Percentiles rank a stretch among this genome's conserved stretches.
phyloP scores from a whole-genome alignment of 2,888 invertebrate species.

The Agriopis aurantiaria region DNA sequence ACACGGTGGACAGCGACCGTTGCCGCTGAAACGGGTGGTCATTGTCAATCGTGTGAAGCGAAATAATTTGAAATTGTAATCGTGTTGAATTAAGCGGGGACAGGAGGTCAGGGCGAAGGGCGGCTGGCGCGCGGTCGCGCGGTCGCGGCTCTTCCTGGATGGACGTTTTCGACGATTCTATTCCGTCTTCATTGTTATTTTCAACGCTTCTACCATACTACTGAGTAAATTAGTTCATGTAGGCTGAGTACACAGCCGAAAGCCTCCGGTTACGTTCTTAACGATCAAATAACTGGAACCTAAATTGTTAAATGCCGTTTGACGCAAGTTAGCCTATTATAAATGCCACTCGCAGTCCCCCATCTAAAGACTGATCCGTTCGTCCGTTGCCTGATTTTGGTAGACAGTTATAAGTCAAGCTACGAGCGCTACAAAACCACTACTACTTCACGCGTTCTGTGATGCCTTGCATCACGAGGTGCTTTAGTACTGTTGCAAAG shows the following conservation, averaged over 20 bases:
- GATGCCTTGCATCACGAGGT: not conserved
- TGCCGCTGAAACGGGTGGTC: slow-evolving; percentile 63
- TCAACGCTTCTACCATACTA: not conserved
- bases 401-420: too few relatives aligned
- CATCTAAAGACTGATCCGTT: not conserved
- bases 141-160: slow-evolving; percentile 50
- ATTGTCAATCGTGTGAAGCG: slow-evolving; percentile 75
- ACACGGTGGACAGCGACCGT: slow-evolving; percentile 71
- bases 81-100: slow-evolving; percentile 63
- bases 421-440: too few relatives aligned
- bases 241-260: too few relatives aligned
- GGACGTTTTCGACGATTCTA: not conserved
- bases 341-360: not conserved
- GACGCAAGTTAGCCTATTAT: too few relatives aligned
- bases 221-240: too few relatives aligned
- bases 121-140: slow-evolving; percentile 45
- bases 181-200: not conserved
- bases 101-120: slow-evolving; percentile 69
- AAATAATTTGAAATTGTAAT: slow-evolving; percentile 80
- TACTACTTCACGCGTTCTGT: too few relatives aligned
- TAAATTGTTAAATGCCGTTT: too few relatives aligned
- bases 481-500: not conserved
- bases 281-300: too few relatives aligned
- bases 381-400: too few relatives aligned
- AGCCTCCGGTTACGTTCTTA: too few relatives aligned